phyloP scores from a whole-genome alignment of 1,140 invertebrate genomes.

The Pseudomyrmex dendroicus region DNA sequence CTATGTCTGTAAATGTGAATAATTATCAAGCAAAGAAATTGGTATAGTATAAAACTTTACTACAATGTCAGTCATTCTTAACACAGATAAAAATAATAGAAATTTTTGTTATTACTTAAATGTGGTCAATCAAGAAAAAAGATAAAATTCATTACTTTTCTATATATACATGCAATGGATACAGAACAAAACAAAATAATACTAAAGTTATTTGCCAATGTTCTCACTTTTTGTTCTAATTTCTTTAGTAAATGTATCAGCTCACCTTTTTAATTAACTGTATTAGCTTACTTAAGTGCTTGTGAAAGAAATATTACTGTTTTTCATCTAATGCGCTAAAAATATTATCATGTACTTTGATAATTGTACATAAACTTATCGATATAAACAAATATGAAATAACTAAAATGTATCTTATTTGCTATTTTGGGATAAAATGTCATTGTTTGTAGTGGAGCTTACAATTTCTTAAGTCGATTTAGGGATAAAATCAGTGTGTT shows the following conservation, averaged over 20 bases:
- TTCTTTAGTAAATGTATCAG: conserved; percentile 14
- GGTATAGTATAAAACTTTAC: neutral
- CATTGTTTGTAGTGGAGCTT: conserved; percentile 45
- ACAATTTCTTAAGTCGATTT: conserved; percentile 60
- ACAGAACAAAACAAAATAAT: neutral
- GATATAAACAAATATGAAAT: neutral
- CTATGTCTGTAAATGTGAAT: conserved; percentile 1
- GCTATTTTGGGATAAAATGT: conserved; percentile 68
- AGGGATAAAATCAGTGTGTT: conserved; percentile 57
- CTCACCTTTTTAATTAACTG: conserved; percentile 6
- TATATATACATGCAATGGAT: neutral
- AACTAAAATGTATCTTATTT: conserved; percentile 60
- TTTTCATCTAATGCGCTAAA: conserved; percentile 78
- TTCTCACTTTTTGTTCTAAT: conserved; percentile 8
- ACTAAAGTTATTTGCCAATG: conserved; percentile 29
- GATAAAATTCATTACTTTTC: neutral
- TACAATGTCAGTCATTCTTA: neutral
- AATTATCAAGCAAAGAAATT: conserved; percentile 39
- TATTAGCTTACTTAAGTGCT: conserved; percentile 70
- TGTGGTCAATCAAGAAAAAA: neutral
- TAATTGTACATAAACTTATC: neutral
- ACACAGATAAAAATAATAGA: neutral
- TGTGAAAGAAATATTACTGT: conserved; percentile 75
- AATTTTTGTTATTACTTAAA: conserved; percentile 18
- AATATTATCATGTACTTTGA: conserved; percentile 38